These are phyloP conservation scores for Clarias macrocephalus DNA, from an alignment of 2,113 vertebrate species.

Conservation along the genomic window DNA sequence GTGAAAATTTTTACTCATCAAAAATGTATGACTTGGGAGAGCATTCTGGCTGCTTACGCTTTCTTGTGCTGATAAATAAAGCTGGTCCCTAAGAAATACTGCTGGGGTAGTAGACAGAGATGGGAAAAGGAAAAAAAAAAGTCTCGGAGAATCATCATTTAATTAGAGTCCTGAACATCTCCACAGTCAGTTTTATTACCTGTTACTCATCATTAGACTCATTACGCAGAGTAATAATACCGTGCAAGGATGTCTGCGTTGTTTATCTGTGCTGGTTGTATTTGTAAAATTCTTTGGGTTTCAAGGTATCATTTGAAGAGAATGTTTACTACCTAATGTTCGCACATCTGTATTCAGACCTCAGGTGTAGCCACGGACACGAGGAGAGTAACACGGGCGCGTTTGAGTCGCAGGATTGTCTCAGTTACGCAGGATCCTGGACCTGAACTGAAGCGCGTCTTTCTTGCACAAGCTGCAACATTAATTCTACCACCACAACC, in stretches of 20 bases:
- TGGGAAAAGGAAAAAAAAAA: background rate
- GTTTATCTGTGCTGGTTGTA: background rate
- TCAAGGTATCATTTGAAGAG: background rate
- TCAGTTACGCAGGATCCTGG: background rate
- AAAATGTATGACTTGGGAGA: constrained; percentile 48
- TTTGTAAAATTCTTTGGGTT: background rate
- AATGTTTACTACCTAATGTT: background rate
- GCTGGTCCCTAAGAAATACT: background rate
- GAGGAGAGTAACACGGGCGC: background rate
- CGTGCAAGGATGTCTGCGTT: background rate
- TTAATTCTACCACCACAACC: background rate
- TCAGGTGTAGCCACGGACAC: background rate
- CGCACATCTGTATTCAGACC: background rate
- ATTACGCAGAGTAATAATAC: background rate
- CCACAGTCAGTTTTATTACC: background rate
- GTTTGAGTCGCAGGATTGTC: background rate
- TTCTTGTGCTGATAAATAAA: constrained; percentile 37
- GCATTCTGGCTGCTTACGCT: constrained; percentile 18
- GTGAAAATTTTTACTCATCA: constrained; percentile 36
- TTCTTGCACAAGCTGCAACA: background rate
- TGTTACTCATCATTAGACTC: background rate
- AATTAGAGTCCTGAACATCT: background rate
- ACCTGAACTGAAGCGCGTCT: background rate
- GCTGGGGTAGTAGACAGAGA: background rate
- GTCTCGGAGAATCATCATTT: background rate